A percentile compares a stretch with the other conserved stretches of the same genome.
Evolutionary conservation across 2,888 invertebrate genomes (phyloP).

Genomic region (Nasonia oneida): DNA sequence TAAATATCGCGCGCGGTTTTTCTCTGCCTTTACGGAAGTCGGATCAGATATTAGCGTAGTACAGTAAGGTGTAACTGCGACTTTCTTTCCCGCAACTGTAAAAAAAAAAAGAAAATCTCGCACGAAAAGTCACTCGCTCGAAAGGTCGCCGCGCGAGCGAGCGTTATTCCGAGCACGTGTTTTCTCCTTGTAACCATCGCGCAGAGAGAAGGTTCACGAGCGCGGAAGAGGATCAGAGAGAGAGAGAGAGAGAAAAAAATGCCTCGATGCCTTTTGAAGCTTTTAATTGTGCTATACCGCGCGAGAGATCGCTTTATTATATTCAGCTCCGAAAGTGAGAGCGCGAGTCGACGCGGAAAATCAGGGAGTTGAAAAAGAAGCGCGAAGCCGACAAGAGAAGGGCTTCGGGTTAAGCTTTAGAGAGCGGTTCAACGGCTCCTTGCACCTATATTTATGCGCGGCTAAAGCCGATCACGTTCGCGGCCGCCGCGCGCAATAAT

Average conservation of each 20-base stretch:
- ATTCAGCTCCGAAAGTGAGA: not conserved
- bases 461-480: slow-evolving; percentile 6
- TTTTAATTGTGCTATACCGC: not conserved
- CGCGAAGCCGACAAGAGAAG: too few species aligned
- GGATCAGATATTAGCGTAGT: not conserved
- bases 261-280: not conserved
- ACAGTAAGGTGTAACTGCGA: not conserved
- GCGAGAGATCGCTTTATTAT: not conserved
- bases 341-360: not conserved
- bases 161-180: too few species aligned
- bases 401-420: too few species aligned
- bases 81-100: not conserved
- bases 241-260: not conserved
- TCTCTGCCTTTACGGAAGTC: not conserved
- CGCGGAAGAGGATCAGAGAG: too few species aligned
- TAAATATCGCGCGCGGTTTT: not conserved
- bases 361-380: not conserved
- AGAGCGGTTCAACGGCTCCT: too few species aligned
- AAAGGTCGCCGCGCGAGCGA: too few species aligned
- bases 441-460: not conserved
- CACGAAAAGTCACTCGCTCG: too few species aligned
- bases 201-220: not conserved
- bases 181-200: too few species aligned
- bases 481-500: not conserved
- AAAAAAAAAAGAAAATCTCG: not conserved